phyloP scores from a whole-genome alignment of 2,797 vertebrate genomes.

The Falco peregrinus region DNA sequence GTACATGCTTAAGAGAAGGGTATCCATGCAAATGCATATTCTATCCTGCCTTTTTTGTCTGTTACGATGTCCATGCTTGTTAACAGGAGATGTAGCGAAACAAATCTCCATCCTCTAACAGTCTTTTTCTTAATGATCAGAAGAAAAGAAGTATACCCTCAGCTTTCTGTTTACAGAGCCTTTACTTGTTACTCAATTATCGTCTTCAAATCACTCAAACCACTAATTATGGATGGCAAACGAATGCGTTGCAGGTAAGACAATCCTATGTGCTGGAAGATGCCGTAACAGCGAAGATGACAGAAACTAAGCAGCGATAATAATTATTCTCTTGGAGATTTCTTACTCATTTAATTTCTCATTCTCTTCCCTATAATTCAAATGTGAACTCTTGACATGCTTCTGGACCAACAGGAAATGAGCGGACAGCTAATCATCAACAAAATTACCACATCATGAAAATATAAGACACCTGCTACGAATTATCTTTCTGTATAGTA shows the following conservation, averaged over 20 bases:
- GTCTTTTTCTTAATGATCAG: conserved; percentile 33
- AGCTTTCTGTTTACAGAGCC: conserved; percentile 51
- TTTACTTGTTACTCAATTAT: conserved; percentile 49
- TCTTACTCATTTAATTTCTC: conserved; percentile 24
- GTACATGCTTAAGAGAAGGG: not conserved
- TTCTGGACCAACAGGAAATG: conserved; percentile 63
- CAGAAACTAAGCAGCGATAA: conserved; percentile 35
- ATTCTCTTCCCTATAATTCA: not conserved
- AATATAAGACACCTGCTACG: conserved; percentile 69
- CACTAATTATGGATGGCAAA: conserved; percentile 43
- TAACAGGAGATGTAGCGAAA: conserved; percentile 24
- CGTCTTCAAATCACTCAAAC: conserved; percentile 54
- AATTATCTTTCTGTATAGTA: conserved; percentile 64
- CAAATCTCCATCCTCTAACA: conserved; percentile 36
- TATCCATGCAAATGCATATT: not conserved
- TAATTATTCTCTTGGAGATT: conserved; percentile 41
- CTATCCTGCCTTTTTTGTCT: not conserved
- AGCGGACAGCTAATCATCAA: conserved; percentile 55
- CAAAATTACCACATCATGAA: conserved; percentile 65
- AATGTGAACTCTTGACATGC: conserved; percentile 19
- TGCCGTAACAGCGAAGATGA: conserved; percentile 22
- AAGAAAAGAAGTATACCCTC: conserved; percentile 39
- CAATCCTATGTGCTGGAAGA: conserved; percentile 38
- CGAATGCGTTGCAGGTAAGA: conserved; percentile 53
- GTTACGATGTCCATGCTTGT: not conserved